phyloP scores from a whole-genome alignment of 2,113 vertebrate species.

The Raja brachyura region DNA sequence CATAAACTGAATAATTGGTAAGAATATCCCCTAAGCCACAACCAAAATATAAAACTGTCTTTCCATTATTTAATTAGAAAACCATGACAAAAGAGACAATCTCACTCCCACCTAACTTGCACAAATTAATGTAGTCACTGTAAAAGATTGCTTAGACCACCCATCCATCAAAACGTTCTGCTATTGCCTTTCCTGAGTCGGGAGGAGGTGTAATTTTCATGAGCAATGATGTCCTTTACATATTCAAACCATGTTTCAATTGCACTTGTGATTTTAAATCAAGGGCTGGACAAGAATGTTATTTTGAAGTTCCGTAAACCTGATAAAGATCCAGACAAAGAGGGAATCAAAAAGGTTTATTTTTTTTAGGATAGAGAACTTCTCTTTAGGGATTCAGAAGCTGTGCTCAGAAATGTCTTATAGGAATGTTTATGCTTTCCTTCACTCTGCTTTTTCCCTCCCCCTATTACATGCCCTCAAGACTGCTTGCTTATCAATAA shows the following conservation, averaged over 20 bases:
- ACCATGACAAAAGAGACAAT: too few relatives aligned
- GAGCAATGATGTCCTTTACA: not conserved
- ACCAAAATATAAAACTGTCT: too few relatives aligned
- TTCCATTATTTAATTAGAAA: too few relatives aligned
- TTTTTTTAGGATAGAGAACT: not conserved
- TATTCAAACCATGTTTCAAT: not conserved
- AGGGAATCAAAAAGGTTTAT: not conserved
- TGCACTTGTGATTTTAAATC: not conserved
- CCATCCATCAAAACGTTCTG: not conserved
- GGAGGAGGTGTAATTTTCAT: not conserved
- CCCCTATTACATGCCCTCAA: not conserved
- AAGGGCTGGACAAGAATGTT: not conserved
- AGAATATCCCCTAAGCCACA: not conserved
- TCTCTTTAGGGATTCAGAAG: not conserved
- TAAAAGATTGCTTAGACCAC: not conserved
- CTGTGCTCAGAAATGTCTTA: not conserved
- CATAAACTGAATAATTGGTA: not conserved
- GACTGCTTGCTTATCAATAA: not conserved
- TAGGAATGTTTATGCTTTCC: not conserved
- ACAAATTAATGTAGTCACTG: too few relatives aligned
- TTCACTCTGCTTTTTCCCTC: not conserved
- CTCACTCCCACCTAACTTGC: too few relatives aligned
- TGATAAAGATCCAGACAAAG: not conserved
- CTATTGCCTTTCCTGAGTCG: not conserved
- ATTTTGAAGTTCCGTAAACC: not conserved